Percentiles rank a stretch among this genome's conserved stretches.
Conservation (phyloP, 2,797 vertebrate genomes). For the Microctenopoma lineatum region DNA sequence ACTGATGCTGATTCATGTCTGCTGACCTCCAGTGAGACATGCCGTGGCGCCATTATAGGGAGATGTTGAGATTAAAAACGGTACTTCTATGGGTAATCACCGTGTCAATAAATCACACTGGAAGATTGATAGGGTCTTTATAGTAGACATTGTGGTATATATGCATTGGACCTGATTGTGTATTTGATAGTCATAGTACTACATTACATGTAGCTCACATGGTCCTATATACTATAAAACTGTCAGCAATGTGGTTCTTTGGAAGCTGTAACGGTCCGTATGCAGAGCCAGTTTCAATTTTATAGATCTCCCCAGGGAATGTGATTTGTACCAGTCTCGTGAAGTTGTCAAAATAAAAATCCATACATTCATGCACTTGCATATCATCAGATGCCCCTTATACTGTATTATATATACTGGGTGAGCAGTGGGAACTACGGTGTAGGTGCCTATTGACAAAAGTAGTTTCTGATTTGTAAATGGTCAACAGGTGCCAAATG, state of each 20-base stretch:
- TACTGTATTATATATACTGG: neutral
- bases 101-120: slow-evolving; percentile 40
- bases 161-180: slow-evolving; percentile 24
- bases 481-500: neutral
- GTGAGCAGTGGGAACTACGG: neutral
- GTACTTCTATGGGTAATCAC: slow-evolving; percentile 44
- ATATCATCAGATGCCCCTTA: slow-evolving; percentile 7
- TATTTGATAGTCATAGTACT: slow-evolving; percentile 1
- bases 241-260: neutral
- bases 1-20: slow-evolving; percentile 62
- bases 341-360: slow-evolving; percentile 12
- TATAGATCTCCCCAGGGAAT: slow-evolving; percentile 13
- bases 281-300: neutral
- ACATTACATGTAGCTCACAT: neutral
- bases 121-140: slow-evolving; percentile 12
- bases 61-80: slow-evolving; percentile 33
- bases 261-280: neutral
- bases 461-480: neutral
- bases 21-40: slow-evolving; percentile 54
- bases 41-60: slow-evolving; percentile 41
- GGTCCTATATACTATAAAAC: neutral
- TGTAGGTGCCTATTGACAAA: neutral
- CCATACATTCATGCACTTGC: slow-evolving; percentile 25
- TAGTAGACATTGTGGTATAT: slow-evolving; percentile 8
- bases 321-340: slow-evolving; percentile 22